Percentiles rank a stretch among this genome's conserved stretches.
phyloP scores from a whole-genome alignment of 2,888 invertebrate genomes.

The Strigamia crassipes region DNA sequence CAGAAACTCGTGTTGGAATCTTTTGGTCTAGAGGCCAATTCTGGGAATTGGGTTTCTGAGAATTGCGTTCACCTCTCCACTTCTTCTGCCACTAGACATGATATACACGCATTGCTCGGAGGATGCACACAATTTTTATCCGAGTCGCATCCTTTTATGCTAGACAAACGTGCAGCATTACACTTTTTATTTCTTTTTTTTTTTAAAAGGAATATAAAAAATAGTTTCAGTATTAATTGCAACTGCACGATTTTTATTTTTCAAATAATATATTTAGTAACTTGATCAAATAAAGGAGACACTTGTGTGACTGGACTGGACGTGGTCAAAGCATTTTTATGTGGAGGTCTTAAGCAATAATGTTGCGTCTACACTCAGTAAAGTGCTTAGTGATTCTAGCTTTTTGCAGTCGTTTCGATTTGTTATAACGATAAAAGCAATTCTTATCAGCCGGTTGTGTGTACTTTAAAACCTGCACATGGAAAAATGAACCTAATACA shows the following conservation, averaged over 20 bases:
- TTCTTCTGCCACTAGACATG: background rate
- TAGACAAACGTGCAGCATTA: background rate
- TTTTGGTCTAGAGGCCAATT: background rate
- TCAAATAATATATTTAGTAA: background rate
- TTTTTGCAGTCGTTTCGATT: slow-evolving; percentile 22
- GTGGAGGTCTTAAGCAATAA: slow-evolving; percentile 41
- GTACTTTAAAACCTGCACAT: background rate
- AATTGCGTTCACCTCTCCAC: background rate
- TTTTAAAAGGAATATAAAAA: background rate
- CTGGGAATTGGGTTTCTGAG: background rate
- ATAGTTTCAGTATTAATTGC: background rate
- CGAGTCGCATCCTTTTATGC: too few species aligned
- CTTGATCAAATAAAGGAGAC: background rate
- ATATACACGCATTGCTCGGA: background rate
- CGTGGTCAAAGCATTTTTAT: slow-evolving; percentile 27
- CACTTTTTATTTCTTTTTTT: background rate
- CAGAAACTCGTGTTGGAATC: background rate
- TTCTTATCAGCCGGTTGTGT: background rate
- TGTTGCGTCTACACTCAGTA: slow-evolving; percentile 36
- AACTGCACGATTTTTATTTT: background rate
- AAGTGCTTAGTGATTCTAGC: background rate
- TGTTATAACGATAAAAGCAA: slow-evolving; percentile 22
- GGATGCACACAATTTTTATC: too few species aligned
- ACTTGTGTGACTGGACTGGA: background rate
- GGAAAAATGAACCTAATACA: background rate